Conservation (phyloP, 23 tunicate genomes). For the Styela clava region DNA sequence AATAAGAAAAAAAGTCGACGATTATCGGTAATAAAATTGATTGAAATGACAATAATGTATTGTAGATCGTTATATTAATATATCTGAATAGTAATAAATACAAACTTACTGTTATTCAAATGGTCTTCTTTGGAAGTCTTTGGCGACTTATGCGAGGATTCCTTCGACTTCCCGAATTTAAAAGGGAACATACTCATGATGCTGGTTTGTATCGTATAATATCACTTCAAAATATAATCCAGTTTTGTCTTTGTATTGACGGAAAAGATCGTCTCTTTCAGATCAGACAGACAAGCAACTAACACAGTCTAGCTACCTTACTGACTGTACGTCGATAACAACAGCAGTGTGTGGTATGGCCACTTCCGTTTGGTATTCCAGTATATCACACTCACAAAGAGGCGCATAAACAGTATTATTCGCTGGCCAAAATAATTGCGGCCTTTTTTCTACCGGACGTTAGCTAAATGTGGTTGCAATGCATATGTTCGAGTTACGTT, state of each 20-base stretch:
- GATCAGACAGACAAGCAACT: not conserved
- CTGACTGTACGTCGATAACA: not conserved
- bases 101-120: constrained; percentile 22
- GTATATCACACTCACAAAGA: not conserved
- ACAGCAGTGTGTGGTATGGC: not conserved
- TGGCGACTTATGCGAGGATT: constrained; percentile 74
- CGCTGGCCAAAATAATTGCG: not conserved
- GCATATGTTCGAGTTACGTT: not conserved
- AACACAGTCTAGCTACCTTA: not conserved
- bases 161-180: constrained; percentile 84
- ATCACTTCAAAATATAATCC: not conserved
- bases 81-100: constrained; percentile 8
- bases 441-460: not conserved
- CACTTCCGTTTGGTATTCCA: not conserved
- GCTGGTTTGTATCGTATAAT: no score
- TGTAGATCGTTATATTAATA: no score
- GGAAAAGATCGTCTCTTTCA: no score
- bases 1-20: no score
- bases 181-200: constrained; percentile 38
- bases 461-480: not conserved
- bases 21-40: no score
- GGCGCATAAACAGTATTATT: no score
- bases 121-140: constrained; percentile 78
- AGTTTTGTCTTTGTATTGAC: no score
- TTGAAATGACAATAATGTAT: no score